phyloP scores from a whole-genome alignment of 2,113 vertebrate species.

The Silurus meridionalis region DNA sequence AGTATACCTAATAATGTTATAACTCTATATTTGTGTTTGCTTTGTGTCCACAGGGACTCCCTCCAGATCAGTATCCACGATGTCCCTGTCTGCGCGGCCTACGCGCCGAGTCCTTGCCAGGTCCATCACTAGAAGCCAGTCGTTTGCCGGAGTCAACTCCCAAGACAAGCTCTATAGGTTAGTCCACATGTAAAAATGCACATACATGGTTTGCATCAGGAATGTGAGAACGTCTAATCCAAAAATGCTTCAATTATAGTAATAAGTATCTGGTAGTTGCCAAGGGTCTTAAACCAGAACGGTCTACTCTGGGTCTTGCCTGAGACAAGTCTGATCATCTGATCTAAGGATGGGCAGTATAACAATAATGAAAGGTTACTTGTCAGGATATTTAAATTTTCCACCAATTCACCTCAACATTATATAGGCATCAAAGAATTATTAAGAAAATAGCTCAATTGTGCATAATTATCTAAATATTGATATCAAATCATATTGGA shows the following conservation, averaged over 20 bases:
- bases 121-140: slow-evolving; percentile 95
- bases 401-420: too few species aligned
- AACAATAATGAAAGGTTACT: not conserved
- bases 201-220: not conserved
- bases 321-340: not conserved
- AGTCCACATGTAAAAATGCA: not conserved
- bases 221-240: not conserved
- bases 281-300: not conserved
- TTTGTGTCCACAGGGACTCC: slow-evolving; percentile 80
- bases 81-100: slow-evolving; percentile 91
- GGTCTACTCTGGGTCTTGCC: too few species aligned
- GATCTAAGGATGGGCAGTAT: not conserved
- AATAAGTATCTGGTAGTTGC: not conserved
- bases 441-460: too few species aligned
- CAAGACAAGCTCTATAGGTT: slow-evolving; percentile 87
- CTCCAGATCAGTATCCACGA: slow-evolving; percentile 86
- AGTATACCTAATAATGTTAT: not conserved
- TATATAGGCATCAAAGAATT: too few species aligned
- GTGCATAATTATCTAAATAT: not conserved
- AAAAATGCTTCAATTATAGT: not conserved
- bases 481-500: not conserved
- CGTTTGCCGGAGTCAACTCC: slow-evolving; percentile 91
- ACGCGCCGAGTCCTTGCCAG: slow-evolving; percentile 78
- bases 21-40: slow-evolving; percentile 18
- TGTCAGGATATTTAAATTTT: not conserved